Evolutionary conservation across 2,113 vertebrate species (phyloP).

Genomic region (Philantomba maxwellii): DNA sequence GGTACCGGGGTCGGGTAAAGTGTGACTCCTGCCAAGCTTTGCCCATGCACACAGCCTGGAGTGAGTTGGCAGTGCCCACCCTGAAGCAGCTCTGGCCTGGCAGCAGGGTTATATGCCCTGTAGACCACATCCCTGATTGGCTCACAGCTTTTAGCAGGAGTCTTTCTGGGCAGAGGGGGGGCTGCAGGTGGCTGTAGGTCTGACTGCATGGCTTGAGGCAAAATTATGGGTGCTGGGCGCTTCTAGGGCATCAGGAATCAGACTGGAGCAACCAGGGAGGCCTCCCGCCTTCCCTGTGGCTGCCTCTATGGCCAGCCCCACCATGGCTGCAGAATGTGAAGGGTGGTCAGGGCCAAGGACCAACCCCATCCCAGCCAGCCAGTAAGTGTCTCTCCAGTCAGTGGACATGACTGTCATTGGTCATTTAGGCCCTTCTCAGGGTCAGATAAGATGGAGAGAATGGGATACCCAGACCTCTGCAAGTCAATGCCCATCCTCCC

Average conservation of each 20-base stretch:
- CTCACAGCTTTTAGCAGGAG: background rate
- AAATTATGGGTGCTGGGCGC: background rate
- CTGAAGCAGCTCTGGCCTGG: background rate
- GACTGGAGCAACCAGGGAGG: background rate
- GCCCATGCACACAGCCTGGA: background rate
- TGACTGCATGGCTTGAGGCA: fast-evolving
- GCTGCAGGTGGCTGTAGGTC: background rate
- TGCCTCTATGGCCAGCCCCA: background rate
- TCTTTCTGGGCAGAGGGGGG: background rate
- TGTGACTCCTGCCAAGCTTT: background rate
- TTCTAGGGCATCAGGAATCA: background rate
- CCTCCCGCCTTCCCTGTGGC: no score
- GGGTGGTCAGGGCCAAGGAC: background rate
- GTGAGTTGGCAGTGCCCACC: fast-evolving
- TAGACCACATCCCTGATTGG: background rate
- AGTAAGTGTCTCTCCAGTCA: background rate
- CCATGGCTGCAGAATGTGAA: background rate
- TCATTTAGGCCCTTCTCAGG: background rate
- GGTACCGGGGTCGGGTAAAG: background rate
- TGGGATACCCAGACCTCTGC: background rate
- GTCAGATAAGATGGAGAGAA: background rate
- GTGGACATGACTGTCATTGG: background rate
- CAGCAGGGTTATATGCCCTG: background rate
- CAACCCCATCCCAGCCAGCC: no score
- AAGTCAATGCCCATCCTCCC: background rate